Evolutionary conservation across 2,113 vertebrate genomes (phyloP), one percentile per base, ranked within the genome.

Genomic region (Atrichornis clamosus): DNA sequence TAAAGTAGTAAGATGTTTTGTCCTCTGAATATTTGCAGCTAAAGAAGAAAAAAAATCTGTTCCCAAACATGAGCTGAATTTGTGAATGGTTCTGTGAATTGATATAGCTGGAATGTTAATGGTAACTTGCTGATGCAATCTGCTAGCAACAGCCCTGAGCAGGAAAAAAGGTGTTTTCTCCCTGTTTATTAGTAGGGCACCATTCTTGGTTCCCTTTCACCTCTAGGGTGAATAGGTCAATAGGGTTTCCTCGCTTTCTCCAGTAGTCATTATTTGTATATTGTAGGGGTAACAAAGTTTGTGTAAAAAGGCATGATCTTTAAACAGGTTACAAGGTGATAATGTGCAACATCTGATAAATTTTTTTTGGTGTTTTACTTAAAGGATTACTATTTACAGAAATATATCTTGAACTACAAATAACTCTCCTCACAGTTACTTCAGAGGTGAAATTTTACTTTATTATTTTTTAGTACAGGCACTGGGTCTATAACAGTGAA

Each of bases 101-200:
- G 46, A 20, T 53, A 41, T 49, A 72, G 82, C 68, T 55, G 89
- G 75, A 73, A 44, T 89, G 39, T 41, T 78, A 67, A 49, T 70
- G 49, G 13, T 85, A 70, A 39, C 52, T 90, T 80, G 55, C 85
- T 93, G 94, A 93, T 83, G 90, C 90, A 95, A 88, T 93, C 79
- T 90, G 55, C 50, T 74, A 86, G 64, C 73, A 88, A 84, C 47
- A 74, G 83, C 32, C 50, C 49, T 28, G 39, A 28, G 44, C 24
- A 39, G 11, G 8, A 15, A 46, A n/a, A 84, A 62, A 78, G 14
- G 21, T 83, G 39, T 70, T 90, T 91, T 83, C 35, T 85, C 24
- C 17, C 20, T 41, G 2, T 74, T 68, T 11, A 6, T 75, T 46
- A 9, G 23, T 53, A 11, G 0, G 3, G 6, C 46, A 37, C 26